Base-by-base conservation (phyloP, 2,797 vertebrate genomes). In the Neopelma chrysocephalum region DNA sequence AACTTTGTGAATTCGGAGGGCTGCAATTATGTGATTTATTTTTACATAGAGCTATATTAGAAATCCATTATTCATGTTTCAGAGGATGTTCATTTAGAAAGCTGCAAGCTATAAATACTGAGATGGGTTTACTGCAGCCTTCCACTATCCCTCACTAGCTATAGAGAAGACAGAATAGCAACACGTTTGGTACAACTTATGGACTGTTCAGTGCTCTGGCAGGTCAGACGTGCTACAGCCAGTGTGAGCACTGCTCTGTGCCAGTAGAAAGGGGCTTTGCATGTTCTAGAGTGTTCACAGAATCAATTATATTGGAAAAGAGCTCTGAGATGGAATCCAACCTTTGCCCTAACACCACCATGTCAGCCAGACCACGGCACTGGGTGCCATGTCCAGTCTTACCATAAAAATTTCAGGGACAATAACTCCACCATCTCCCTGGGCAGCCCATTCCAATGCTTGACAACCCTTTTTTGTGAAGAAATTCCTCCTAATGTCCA, bases 161-260 rank as follows among this genome's bases (percentile, higher is more conserved):
- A 3, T 15, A 34, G 29, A 34, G 27, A 64, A 66, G 22, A 8
- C 29, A 31, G 38, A 25, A 27, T 7, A 54, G 36, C 23, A n/a
- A 2, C 0, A 1, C 14, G 10, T 51, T 73, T 69, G 50, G 31
- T 6, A 3, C 4, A 10, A 11, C 34, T 53, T 34, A 50, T 48
- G 57, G 45, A 7, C 22, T 51, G 10, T 38, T 81, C 6, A 11
- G 42, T 31, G 31, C 19, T 51, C 42, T 58, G 58, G 31, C 18
- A n/a, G 38, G 1, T 65, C 29, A 69, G 16, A 47, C 29, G n/a
- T 54, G 10, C 29, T 60, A 60, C 10, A 31, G 29, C 36, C 21
- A 31, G 13, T 48, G 40, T 10, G 11, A 47, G 31, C 5, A 5
- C 23, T 15, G 15, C n/a, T 22, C 21, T 78, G 34, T 57, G 48